phyloP scores from a whole-genome alignment of 53 echinoderm and acorn worm genomes.

The Apostichopus leukothele region DNA sequence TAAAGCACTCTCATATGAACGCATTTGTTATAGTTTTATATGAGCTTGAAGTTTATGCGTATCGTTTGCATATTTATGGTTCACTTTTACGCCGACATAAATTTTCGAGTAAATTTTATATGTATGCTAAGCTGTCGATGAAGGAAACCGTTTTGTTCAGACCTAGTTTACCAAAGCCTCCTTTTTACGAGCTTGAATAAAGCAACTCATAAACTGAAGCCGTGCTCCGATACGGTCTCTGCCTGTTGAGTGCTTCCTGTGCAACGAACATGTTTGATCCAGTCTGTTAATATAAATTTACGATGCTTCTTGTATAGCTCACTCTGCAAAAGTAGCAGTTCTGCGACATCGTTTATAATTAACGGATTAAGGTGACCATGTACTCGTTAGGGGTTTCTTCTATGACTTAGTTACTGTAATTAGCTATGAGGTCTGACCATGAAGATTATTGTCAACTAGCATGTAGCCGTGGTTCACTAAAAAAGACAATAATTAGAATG shows the following conservation, averaged over 20 bases:
- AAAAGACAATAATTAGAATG: too few species aligned
- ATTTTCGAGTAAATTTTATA: conserved; percentile 1
- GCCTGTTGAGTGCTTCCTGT: background rate
- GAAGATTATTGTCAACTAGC: too few species aligned
- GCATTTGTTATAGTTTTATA: background rate
- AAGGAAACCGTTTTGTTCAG: background rate
- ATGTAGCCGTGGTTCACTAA: too few species aligned
- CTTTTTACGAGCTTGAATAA: background rate
- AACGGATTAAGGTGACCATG: too few species aligned
- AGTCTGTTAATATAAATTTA: background rate
- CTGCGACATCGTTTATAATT: too few species aligned
- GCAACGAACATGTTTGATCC: background rate
- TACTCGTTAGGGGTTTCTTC: too few species aligned
- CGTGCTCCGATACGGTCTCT: background rate
- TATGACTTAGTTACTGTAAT: too few species aligned
- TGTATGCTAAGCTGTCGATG: background rate
- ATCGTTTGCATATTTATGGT: conserved; percentile 20
- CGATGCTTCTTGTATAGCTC: background rate
- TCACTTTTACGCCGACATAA: background rate
- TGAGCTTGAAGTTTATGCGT: background rate
- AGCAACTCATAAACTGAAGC: background rate
- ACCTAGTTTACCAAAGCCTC: background rate
- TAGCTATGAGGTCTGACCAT: too few species aligned
- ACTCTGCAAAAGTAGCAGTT: too few species aligned
- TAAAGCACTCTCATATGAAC: too few species aligned